Percentiles rank a stretch among this genome's conserved stretches.
These are phyloP conservation scores for Xestia sexstrigata DNA, from an alignment of 2,888 invertebrate species.

Conservation along the genomic window DNA sequence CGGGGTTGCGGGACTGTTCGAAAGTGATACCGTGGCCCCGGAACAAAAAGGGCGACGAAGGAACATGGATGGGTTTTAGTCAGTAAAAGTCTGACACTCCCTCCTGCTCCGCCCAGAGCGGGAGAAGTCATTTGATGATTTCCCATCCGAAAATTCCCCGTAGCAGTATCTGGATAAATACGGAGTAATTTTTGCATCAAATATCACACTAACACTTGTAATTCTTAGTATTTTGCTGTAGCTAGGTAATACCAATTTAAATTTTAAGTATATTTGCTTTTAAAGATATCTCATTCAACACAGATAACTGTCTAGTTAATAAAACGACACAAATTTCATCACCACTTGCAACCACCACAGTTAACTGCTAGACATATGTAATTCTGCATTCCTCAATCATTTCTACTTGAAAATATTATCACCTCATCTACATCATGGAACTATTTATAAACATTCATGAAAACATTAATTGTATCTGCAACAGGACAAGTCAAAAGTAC, in stretches of 20 bases:
- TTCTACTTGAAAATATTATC: slow-evolving; percentile 18
- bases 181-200: not conserved
- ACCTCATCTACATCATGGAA: slow-evolving; percentile 31
- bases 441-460: slow-evolving; percentile 38
- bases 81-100: no score
- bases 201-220: not conserved
- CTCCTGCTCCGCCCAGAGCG: no score
- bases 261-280: not conserved
- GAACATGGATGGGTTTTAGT: no score
- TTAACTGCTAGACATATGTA: not conserved
- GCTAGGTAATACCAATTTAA: not conserved
- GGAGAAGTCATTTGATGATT: no score
- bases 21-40: no score
- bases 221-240: not conserved
- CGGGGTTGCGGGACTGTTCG: no score
- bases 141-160: no score
- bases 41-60: no score
- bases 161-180: not conserved
- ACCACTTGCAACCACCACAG: slow-evolving; percentile 1
- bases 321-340: not conserved
- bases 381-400: slow-evolving; percentile 11
- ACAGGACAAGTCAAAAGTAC: slow-evolving; percentile 34
- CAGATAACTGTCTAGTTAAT: not conserved
- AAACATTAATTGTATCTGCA: slow-evolving; percentile 53
- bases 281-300: not conserved